Evolutionary conservation across 2,797 vertebrate genomes (phyloP), one percentile per base, ranked within the genome.

Genomic region (Coracias cyanogaster): DNA sequence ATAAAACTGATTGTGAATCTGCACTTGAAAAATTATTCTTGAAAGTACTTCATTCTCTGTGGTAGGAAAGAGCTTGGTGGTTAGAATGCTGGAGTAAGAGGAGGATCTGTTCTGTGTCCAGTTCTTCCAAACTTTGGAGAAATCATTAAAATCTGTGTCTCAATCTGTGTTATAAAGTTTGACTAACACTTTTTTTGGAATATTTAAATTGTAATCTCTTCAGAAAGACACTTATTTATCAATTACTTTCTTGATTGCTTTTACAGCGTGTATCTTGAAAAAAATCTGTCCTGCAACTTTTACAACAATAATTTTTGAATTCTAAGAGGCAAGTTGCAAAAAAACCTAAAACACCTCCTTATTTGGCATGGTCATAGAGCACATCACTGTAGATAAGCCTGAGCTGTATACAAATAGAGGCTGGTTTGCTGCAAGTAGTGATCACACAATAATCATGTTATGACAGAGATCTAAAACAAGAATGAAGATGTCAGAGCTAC

Each of bases 401-500:
- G 51, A 86, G 61, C 89, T 2, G 1, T 45, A 52, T 24, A 78
- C 76, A 78, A 33, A 55, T 0, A 81, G 54, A 12, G 35, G 28
- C 85, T 88, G 72, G 19, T 85, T 72, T 70, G 55, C 71, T 78
- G 41, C 3, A 13, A 86, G 72, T 11, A 35, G 57, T 15, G 62
- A 90, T 94, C 82, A 62, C 87, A 66, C 55, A 79, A 29, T 49
- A 76, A 90, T 58, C 74, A 26, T 74, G 31, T 94, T 78, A 35
- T 89, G 86, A 82, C 88, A 94, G 74, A 71, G 74, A 89, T 81
- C 67, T 85, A 60, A 82, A 92, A 48, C 64, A 84, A 83, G 92
- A 93, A 94, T 95, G 80, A 93, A 95, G 93, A 89, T 93, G 79
- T 94, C 91, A 89, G 93, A 94, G 82, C 72, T 92, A 94, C 88